phyloP scores from a whole-genome alignment of 1,140 invertebrate genomes.

The Zaprionus lachaisei region DNA sequence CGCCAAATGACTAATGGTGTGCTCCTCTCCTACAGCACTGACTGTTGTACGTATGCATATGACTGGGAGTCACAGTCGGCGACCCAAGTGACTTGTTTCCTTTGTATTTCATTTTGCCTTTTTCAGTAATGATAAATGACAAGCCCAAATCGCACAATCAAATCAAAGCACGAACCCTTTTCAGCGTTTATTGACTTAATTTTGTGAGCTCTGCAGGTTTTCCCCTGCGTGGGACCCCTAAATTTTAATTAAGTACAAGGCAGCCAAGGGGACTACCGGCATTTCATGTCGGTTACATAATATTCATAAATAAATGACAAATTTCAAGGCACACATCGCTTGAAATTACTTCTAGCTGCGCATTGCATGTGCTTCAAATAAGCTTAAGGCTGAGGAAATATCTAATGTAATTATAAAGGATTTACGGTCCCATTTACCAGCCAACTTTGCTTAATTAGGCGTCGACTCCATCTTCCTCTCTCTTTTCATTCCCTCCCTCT shows the following conservation, averaged over 20 bases:
- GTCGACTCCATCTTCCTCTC: not conserved
- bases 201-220: constrained; percentile 19
- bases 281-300: constrained; percentile 65
- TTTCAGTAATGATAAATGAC: constrained; percentile 73
- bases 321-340: constrained; percentile 59
- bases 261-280: constrained; percentile 1
- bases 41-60: constrained; percentile 29
- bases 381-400: constrained; percentile 38
- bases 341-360: constrained; percentile 46
- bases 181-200: constrained; percentile 73
- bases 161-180: constrained; percentile 69
- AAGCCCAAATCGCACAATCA: constrained; percentile 67
- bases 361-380: constrained; percentile 54
- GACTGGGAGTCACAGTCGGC: not conserved
- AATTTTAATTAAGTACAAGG: constrained; percentile 75
- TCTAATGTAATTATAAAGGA: constrained; percentile 71
- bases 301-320: constrained; percentile 81
- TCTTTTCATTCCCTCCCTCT: not conserved
- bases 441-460: constrained; percentile 71
- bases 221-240: constrained; percentile 17
- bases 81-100: constrained; percentile 58
- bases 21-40: constrained; percentile 2
- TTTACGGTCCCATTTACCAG: constrained; percentile 69
- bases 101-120: constrained; percentile 38
- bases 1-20: constrained; percentile 74